These are phyloP conservation scores for Osmerus eperlanus DNA, from an alignment of 2,113 vertebrate species.

Conservation along the genomic window DNA sequence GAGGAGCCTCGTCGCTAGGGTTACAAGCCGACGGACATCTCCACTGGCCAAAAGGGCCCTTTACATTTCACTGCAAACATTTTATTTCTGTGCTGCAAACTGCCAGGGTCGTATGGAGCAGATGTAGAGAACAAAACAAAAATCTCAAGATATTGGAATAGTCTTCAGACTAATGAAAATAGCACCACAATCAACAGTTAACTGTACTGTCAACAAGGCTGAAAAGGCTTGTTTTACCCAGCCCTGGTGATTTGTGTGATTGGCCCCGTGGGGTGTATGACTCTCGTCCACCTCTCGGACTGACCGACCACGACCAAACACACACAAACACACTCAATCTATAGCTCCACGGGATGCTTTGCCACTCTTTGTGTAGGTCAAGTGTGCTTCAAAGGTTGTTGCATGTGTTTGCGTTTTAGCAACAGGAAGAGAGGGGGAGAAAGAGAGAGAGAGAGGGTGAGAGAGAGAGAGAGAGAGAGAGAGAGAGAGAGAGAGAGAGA, in stretches of 20 bases:
- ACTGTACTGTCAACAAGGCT: slow-evolving; percentile 35
- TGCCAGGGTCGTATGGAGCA: slow-evolving; percentile 19
- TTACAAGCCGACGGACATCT: slow-evolving; percentile 46
- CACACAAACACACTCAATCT: slow-evolving; percentile 12
- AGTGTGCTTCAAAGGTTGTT: slow-evolving; percentile 37
- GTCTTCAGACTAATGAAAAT: not conserved
- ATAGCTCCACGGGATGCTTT: slow-evolving; percentile 23
- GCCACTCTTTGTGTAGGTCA: slow-evolving; percentile 43
- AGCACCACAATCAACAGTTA: slow-evolving; percentile 41
- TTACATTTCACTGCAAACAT: not conserved
- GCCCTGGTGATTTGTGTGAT: slow-evolving; percentile 45
- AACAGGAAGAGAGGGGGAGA: not conserved
- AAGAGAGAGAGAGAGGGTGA: not conserved
- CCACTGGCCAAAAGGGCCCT: not conserved
- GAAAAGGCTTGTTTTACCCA: slow-evolving; percentile 32
- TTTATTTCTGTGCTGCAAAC: not conserved
- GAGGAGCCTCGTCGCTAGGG: slow-evolving; percentile 41
- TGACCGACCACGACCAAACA: slow-evolving; percentile 21
- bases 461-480: not conserved
- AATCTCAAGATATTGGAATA: not conserved
- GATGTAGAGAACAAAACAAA: not conserved
- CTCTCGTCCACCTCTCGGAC: slow-evolving; percentile 27
- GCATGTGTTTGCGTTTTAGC: slow-evolving; percentile 24
- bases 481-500: not conserved
- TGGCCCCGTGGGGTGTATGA: slow-evolving; percentile 54